Percentiles rank a stretch among this genome's conserved stretches.
phyloP scores from a whole-genome alignment of 2,797 vertebrate genomes.

The Lophotriccus pileatus region DNA sequence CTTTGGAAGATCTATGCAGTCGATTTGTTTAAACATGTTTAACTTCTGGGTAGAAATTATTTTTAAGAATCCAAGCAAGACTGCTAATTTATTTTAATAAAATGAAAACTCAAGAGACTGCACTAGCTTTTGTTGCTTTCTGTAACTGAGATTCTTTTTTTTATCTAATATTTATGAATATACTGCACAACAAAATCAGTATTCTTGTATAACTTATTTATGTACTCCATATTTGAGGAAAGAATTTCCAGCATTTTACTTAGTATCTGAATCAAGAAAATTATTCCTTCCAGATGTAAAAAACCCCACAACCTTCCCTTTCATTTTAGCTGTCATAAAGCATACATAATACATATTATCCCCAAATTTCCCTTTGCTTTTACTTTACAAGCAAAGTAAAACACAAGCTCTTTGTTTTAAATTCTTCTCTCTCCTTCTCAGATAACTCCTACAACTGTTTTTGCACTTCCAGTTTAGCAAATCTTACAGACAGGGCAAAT shows the following conservation, averaged over 20 bases:
- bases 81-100: neutral
- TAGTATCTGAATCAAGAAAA: neutral
- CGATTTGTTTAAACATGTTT: neutral
- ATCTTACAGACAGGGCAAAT: neutral
- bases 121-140: neutral
- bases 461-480: neutral
- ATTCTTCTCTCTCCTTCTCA: neutral
- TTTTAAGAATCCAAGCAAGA: neutral
- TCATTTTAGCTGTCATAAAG: neutral
- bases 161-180: neutral
- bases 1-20: neutral
- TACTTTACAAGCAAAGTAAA: neutral
- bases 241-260: neutral
- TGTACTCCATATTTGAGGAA: neutral
- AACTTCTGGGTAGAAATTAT: neutral
- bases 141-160: neutral
- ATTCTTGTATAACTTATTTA: neutral
- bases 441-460: neutral
- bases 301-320: neutral
- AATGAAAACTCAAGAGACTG: neutral
- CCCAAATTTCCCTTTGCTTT: neutral
- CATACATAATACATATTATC: neutral
- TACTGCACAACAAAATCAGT: neutral
- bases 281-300: neutral
- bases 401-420: neutral